These are phyloP conservation scores for Stomatorhinus ivindoensis DNA, from an alignment of 2,113 vertebrate genomes.

Conservation along the genomic window DNA sequence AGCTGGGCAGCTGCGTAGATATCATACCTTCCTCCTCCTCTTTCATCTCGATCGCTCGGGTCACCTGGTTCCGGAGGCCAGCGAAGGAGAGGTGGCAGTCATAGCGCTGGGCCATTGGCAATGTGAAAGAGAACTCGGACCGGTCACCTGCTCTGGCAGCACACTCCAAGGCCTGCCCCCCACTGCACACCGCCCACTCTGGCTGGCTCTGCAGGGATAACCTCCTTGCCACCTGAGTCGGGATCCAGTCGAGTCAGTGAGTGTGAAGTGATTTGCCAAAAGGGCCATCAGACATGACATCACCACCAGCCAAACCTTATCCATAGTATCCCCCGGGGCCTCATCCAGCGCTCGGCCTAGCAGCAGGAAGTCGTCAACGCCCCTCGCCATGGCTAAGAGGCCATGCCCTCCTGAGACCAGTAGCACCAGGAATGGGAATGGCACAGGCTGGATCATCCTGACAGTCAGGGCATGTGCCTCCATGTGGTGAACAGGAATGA, in stretches of 20 bases:
- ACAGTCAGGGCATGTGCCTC: slow-evolving; percentile 89
- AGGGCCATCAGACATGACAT: background rate
- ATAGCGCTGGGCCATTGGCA: slow-evolving; percentile 65
- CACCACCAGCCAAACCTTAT: slow-evolving; percentile 68
- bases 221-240: slow-evolving; percentile 76
- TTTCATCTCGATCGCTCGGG: slow-evolving; percentile 57
- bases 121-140: slow-evolving; percentile 48
- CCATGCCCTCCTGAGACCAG: slow-evolving; percentile 88
- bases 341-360: slow-evolving; percentile 78
- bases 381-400: slow-evolving; percentile 74
- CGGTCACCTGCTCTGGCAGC: slow-evolving; percentile 69
- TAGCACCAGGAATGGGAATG: slow-evolving; percentile 89
- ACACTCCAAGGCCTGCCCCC: slow-evolving; percentile 82
- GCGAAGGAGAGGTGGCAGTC: slow-evolving; percentile 90
- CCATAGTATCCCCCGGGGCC: slow-evolving; percentile 81
- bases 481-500: slow-evolving; percentile 97
- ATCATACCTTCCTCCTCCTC: slow-evolving; percentile 81
- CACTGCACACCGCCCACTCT: slow-evolving; percentile 67
- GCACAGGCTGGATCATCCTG: slow-evolving; percentile 66
- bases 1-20: background rate
- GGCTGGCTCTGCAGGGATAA: slow-evolving; percentile 75
- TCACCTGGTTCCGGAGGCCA: slow-evolving; percentile 65
- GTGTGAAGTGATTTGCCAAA: background rate
- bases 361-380: slow-evolving; percentile 83
- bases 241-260: background rate